A percentile compares a stretch with the other conserved stretches of the same genome.
These are phyloP conservation scores for Pituophis catenifer DNA, from an alignment of 2,113 vertebrate genomes.

Conservation along the genomic window DNA sequence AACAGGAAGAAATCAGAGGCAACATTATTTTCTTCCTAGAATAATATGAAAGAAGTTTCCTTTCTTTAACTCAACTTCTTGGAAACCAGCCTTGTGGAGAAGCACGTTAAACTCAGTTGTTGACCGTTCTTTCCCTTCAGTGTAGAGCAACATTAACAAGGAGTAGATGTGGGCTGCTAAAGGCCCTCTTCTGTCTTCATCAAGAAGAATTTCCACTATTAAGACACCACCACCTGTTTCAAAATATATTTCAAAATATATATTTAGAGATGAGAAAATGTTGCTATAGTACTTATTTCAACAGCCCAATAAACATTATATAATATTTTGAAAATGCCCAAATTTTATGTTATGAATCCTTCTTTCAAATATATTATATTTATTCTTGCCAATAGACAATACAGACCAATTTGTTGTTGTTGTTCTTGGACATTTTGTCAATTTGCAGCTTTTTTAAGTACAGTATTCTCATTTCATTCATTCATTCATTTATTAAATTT, in stretches of 20 bases:
- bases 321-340: background rate
- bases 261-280: background rate
- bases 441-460: too few relatives aligned
- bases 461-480: too few relatives aligned
- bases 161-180: slow-evolving; percentile 75
- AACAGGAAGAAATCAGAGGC: background rate
- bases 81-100: slow-evolving; percentile 75
- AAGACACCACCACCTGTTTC: slow-evolving; percentile 75
- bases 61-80: slow-evolving; percentile 53
- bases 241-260: background rate
- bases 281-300: background rate
- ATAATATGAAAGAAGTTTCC: slow-evolving; percentile 78
- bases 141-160: slow-evolving; percentile 83
- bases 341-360: background rate
- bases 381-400: too few relatives aligned
- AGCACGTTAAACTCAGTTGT: slow-evolving; percentile 71
- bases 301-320: background rate
- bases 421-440: too few relatives aligned
- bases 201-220: slow-evolving; percentile 77
- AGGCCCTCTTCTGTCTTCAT: slow-evolving; percentile 76
- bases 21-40: slow-evolving; percentile 71
- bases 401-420: too few relatives aligned
- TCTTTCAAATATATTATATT: background rate
- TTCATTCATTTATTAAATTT: too few relatives aligned
- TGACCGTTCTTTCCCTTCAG: slow-evolving; percentile 76